Conservation (phyloP, 2,888 invertebrate species). For the Octodonta nipae region DNA sequence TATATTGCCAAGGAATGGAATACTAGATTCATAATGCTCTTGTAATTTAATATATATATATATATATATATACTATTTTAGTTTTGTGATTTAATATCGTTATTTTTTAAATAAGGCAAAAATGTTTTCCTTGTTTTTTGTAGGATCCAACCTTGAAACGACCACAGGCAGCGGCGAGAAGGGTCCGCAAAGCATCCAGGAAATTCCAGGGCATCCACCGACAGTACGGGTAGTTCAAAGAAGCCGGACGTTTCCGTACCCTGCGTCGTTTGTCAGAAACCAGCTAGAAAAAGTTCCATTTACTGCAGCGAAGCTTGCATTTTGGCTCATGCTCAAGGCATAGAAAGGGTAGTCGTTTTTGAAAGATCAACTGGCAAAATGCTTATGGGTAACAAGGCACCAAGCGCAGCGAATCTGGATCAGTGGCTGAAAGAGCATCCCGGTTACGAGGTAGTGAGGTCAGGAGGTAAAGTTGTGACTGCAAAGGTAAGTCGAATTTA, state of each 20-base stretch:
- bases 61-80: too few species aligned
- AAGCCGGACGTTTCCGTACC: constrained; percentile 16
- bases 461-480: constrained; percentile 34
- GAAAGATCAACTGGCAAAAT: constrained; percentile 66
- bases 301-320: constrained; percentile 86
- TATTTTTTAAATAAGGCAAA: too few species aligned
- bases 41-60: too few species aligned
- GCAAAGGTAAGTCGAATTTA: constrained; percentile 18
- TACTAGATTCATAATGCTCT: too few species aligned
- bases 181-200: constrained; percentile 31
- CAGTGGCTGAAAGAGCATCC: constrained; percentile 79
- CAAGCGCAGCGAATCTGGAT: constrained; percentile 64
- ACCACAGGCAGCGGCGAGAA: constrained; percentile 32
- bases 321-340: constrained; percentile 67
- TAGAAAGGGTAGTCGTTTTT: constrained; percentile 54
- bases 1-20: too few species aligned
- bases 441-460: constrained; percentile 69
- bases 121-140: constrained; percentile 4
- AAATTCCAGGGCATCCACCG: constrained; percentile 28
- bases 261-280: constrained; percentile 67
- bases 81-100: too few species aligned
- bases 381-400: constrained; percentile 67
- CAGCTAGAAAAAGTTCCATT: constrained; percentile 65
- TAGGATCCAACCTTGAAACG: constrained; percentile 28
- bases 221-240: constrained; percentile 22